A percentile compares a stretch with the other conserved stretches of the same genome.
phyloP scores from a whole-genome alignment of 2,797 vertebrate genomes.

The Enteromius unitaeniatus region DNA sequence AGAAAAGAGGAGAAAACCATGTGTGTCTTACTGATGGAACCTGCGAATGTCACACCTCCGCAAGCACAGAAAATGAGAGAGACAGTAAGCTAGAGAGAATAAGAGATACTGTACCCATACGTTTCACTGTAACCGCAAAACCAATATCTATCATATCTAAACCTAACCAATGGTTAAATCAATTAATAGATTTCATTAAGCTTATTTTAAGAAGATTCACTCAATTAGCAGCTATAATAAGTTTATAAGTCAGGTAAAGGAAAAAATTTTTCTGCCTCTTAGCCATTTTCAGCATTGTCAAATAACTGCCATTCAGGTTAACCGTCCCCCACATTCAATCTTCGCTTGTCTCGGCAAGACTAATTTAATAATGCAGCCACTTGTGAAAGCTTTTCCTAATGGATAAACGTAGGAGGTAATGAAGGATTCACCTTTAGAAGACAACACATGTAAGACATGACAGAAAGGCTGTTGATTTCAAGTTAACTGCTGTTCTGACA shows the following conservation, averaged over 20 bases:
- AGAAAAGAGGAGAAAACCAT: constrained; percentile 44
- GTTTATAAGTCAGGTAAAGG: background rate
- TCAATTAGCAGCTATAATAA: background rate
- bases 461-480: constrained; percentile 17
- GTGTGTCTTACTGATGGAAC: constrained; percentile 46
- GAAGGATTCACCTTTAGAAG: constrained; percentile 25
- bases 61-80: constrained; percentile 31
- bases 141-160: background rate
- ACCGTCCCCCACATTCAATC: background rate
- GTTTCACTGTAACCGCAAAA: background rate
- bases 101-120: background rate
- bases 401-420: constrained; percentile 29
- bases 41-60: constrained; percentile 24
- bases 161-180: background rate
- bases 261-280: background rate
- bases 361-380: constrained; percentile 38
- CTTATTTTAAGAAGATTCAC: background rate
- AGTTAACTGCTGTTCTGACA: background rate
- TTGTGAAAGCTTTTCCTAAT: constrained; percentile 31
- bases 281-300: constrained; percentile 7
- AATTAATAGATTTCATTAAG: constrained; percentile 5
- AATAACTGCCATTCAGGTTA: constrained; percentile 2
- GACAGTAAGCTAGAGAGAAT: constrained; percentile 9
- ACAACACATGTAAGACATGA: constrained; percentile 51
- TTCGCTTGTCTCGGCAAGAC: constrained; percentile 1